Evolutionary conservation across 2,797 vertebrate genomes (phyloP).

Genomic region (Champsocephalus gunnari): DNA sequence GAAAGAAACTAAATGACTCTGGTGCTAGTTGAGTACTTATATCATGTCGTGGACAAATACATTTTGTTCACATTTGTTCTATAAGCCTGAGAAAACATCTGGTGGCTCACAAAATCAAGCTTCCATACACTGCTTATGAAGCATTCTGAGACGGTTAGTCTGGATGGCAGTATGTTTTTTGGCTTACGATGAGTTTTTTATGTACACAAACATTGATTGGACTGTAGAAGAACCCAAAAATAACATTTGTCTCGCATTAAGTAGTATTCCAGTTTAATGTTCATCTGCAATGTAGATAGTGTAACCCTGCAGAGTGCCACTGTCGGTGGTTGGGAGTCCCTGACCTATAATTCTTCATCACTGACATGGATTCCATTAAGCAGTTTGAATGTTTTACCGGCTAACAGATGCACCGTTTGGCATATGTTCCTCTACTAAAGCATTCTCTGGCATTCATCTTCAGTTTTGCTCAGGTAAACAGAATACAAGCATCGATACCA

Average conservation of each 20-base stretch:
- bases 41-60: not conserved
- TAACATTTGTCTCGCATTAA: slow-evolving; percentile 27
- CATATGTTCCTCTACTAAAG: slow-evolving; percentile 23
- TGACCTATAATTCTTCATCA: slow-evolving; percentile 44
- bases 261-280: slow-evolving; percentile 26
- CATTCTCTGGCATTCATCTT: slow-evolving; percentile 15
- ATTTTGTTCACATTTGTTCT: not conserved
- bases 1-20: not conserved
- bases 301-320: slow-evolving; percentile 26
- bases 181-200: slow-evolving; percentile 18
- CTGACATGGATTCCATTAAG: slow-evolving; percentile 54
- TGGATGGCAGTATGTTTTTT: slow-evolving; percentile 16
- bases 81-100: slow-evolving; percentile 27
- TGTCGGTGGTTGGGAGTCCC: slow-evolving; percentile 15
- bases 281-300: slow-evolving; percentile 41
- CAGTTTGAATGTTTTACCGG: slow-evolving; percentile 68
- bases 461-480: slow-evolving; percentile 19
- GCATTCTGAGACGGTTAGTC: not conserved
- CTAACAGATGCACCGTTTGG: slow-evolving; percentile 39
- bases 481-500: too few relatives aligned
- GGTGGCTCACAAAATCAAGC: slow-evolving; percentile 8
- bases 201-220: slow-evolving; percentile 24
- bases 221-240: not conserved
- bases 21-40: not conserved
- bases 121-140: not conserved